These are phyloP conservation scores for Bombus sibiricus DNA, from an alignment of 1,140 invertebrate species.

Conservation along the genomic window DNA sequence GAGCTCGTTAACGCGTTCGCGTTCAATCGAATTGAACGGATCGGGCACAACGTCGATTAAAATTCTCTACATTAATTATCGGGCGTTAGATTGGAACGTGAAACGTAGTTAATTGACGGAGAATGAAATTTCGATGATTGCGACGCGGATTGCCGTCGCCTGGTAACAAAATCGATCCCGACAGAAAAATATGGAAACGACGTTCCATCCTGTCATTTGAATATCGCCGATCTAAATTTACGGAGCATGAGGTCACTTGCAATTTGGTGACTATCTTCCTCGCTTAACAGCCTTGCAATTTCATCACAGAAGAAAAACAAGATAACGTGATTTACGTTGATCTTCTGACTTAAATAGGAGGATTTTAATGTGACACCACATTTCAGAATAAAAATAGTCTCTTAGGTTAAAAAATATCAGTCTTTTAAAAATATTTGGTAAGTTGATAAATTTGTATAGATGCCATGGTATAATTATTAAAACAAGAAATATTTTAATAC, in stretches of 20 bases:
- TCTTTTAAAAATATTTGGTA: too few species aligned
- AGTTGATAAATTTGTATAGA: too few species aligned
- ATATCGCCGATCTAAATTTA: constrained; percentile 1
- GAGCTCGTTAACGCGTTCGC: constrained; percentile 31
- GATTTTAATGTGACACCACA: too few species aligned
- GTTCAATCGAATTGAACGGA: constrained; percentile 33
- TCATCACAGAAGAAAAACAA: too few species aligned
- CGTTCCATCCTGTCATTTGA: not conserved
- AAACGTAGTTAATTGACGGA: constrained; percentile 38
- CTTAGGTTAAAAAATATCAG: too few species aligned
- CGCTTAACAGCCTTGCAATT: not conserved
- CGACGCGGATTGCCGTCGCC: not conserved
- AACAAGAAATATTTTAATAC: too few species aligned
- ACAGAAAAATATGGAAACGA: constrained; percentile 5
- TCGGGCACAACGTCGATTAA: constrained; percentile 38
- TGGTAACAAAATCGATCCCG: not conserved
- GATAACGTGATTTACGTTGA: too few species aligned
- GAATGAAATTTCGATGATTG: constrained; percentile 40
- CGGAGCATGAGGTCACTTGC: not conserved
- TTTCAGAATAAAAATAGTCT: too few species aligned
- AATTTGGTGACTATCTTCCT: not conserved
- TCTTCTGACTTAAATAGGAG: too few species aligned
- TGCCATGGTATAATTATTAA: too few species aligned
- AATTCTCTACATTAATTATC: constrained; percentile 55
- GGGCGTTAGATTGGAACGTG: constrained; percentile 40